Conservation (phyloP, 2,113 vertebrate species). For the Heptranchias perlo region DNA sequence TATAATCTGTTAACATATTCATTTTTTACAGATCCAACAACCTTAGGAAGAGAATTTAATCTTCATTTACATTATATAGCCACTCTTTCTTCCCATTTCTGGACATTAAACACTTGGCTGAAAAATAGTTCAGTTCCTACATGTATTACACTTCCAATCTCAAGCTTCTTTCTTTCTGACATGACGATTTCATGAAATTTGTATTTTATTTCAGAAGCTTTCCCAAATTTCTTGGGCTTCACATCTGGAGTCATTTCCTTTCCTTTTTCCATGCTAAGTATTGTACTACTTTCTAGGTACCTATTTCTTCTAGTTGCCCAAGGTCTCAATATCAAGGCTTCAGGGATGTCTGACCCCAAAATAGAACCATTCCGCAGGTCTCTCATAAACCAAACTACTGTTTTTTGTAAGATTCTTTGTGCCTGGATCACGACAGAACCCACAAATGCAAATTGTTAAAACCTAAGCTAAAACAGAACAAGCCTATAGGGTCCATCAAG, state of each 20-base stretch:
- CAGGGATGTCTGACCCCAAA: not conserved
- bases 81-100: not conserved
- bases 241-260: not conserved
- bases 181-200: no score
- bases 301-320: not conserved
- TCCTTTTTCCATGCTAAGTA: not conserved
- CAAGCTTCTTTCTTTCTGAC: no score
- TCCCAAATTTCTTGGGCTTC: no score
- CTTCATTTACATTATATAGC: not conserved
- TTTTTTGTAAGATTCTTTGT: no score
- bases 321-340: not conserved
- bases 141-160: not conserved
- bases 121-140: not conserved
- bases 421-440: no score
- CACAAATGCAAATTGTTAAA: no score
- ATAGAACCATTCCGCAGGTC: not conserved
- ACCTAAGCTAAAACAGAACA: no score
- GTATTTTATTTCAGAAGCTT: no score
- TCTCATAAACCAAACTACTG: not conserved
- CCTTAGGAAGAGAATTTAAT: not conserved
- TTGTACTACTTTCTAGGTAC: not conserved
- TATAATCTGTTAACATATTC: not conserved
- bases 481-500: no score
- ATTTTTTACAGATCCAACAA: not conserved
- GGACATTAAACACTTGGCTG: not conserved